Base-by-base conservation (phyloP, 2,113 vertebrate species). In the Hyperopisus bebe region DNA sequence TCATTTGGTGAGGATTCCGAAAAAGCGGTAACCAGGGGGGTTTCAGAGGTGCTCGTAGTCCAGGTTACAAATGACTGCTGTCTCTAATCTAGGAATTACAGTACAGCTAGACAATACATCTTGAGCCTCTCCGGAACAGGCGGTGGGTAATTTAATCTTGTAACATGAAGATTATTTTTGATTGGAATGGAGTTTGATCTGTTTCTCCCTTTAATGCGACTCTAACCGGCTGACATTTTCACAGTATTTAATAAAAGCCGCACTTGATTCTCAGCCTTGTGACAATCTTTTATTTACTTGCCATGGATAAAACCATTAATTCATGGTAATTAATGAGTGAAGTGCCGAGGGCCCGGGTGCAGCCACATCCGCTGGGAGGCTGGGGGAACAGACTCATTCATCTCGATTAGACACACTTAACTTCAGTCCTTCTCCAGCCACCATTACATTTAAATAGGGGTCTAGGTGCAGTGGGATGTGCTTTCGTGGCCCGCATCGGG, bases 231-330 rank as follows among this genome's bases (percentile, higher is more conserved):
- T 94, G 94, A 94, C 94, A 95, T 94, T 94, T 95, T 94, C 93
- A 92, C 93, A 93, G 93, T 91, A 91, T 94, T 93, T 94, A 94
- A 95, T 94, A 93, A 94, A 92, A 92, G 92, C 91, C 15, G 50
- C 90, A 92, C 92, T 92, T 92, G 91, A 94, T 93, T 88, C 91
- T 91, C 87, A 58, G 87, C 91, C n/a, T 31, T 91, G 91, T 94
- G 93, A 93, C 94, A 94, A 94, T 95, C 91, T 94, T 93, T 94
- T 95, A 95, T 95, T 94, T 95, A 95, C 94, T 93, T 84, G 91
- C 92, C 92, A 90, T 92, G 92, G 93, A 94, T 94, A 93, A 94
- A 94, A 94, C 92, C 94, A 95, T 95, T 94, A 93, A 94, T 95
- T 95, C 92, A 93, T 91, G 90, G 92, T 95, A 95, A 95, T 95